Conservation (phyloP, 2,113 vertebrate genomes). For the Meriones unguiculatus region DNA sequence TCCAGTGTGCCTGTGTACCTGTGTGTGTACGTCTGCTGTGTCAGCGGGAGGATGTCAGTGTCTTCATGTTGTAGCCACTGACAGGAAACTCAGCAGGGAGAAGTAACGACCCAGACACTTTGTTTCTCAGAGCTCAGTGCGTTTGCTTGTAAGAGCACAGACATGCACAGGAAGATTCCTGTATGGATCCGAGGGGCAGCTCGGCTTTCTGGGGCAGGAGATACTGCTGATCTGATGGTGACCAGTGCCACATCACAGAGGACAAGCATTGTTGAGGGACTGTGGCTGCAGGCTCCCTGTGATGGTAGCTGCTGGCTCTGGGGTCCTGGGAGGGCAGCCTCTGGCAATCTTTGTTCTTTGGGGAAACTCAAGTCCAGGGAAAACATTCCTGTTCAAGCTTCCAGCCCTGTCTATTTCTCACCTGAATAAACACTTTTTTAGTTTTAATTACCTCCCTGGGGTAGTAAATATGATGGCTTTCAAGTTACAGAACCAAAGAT, state of each 20-base stretch:
- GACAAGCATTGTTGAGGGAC: background rate
- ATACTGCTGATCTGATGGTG: background rate
- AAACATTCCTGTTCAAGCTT: background rate
- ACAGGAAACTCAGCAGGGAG: background rate
- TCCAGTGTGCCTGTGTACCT: background rate
- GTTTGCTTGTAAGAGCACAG: background rate
- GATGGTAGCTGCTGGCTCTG: background rate
- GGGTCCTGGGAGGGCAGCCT: background rate
- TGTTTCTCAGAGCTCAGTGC: background rate
- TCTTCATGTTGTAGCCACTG: background rate
- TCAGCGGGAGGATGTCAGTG: background rate
- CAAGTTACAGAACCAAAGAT: background rate
- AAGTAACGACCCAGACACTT: background rate
- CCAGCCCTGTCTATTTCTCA: background rate
- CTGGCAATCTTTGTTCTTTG: background rate
- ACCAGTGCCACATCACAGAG: background rate
- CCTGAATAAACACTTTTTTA: background rate
- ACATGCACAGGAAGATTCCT: background rate
- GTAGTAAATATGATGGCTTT: background rate
- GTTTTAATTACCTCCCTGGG: slow-evolving; percentile 60
- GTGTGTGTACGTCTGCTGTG: background rate
- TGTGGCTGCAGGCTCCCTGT: background rate
- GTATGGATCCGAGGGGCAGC: background rate
- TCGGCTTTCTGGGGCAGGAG: background rate
- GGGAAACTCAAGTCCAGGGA: background rate